A percentile compares a stretch with the other conserved stretches of the same genome.
Conservation (phyloP, 2,888 invertebrate genomes). For the Gymnosoma rotundatum region DNA sequence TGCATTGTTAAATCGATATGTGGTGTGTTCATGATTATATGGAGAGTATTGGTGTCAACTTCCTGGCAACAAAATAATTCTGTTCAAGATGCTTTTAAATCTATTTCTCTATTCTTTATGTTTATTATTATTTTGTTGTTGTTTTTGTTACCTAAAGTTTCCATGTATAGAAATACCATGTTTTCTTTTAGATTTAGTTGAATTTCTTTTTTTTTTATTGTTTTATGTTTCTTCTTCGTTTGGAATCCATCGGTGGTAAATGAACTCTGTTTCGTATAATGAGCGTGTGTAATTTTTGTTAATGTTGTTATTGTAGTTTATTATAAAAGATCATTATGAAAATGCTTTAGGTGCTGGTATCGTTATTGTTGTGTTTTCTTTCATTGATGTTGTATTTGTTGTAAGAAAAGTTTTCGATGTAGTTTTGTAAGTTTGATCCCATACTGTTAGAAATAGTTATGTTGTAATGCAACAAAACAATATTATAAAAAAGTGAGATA, state of each 20-base stretch:
- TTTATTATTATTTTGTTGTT: slow-evolving; percentile 1
- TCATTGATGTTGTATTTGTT: slow-evolving; percentile 41
- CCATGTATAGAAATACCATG: background rate
- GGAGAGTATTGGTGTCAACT: slow-evolving; percentile 7
- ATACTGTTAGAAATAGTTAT: slow-evolving; percentile 35
- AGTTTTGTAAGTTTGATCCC: slow-evolving; percentile 15
- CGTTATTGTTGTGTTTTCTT: slow-evolving; percentile 15
- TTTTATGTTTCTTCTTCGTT: background rate
- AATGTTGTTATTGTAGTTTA: slow-evolving; percentile 24
- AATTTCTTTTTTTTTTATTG: slow-evolving; percentile 29
- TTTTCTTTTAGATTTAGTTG: slow-evolving; percentile 8
- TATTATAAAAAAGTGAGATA: background rate
- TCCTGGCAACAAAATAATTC: slow-evolving; percentile 6
- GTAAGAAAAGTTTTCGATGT: slow-evolving; percentile 21
- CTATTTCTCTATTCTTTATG: slow-evolving; percentile 42
- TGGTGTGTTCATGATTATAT: no score
- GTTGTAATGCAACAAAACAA: slow-evolving; percentile 20
- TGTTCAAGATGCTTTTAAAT: slow-evolving; percentile 17
- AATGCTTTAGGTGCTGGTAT: slow-evolving; percentile 6
- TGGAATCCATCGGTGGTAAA: slow-evolving; percentile 50
- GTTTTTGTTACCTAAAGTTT: slow-evolving; percentile 6
- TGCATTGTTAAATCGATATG: no score
- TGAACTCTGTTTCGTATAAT: slow-evolving; percentile 28
- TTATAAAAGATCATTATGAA: slow-evolving; percentile 30
- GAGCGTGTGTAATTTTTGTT: slow-evolving; percentile 19